These are phyloP conservation scores for Ryuthela nishihirai DNA, from an alignment of 2,888 invertebrate genomes.

Conservation along the genomic window DNA sequence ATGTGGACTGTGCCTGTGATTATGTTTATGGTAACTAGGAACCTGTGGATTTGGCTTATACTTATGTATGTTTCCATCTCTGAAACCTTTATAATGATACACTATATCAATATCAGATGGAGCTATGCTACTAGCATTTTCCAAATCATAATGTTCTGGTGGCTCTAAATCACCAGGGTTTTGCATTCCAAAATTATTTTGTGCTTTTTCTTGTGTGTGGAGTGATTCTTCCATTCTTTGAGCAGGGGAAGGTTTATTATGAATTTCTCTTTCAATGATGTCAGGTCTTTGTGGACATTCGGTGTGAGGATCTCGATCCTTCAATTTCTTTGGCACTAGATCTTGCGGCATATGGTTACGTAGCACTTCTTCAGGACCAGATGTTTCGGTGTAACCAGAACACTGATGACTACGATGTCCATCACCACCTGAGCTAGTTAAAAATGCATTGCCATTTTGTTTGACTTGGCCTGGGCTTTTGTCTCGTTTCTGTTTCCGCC, in stretches of 20 bases:
- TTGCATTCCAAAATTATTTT: conserved; percentile 49
- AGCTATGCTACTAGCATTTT: conserved; percentile 95
- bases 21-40: conserved; percentile 56
- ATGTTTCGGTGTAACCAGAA: conserved; percentile 36
- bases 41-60: conserved; percentile 73
- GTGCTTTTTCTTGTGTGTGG: conserved; percentile 12
- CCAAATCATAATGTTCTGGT: conserved; percentile 92
- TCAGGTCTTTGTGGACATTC: conserved; percentile 81
- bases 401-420: conserved; percentile 27
- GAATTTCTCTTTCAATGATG: conserved; percentile 85
- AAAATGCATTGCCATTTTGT: conserved; percentile 61
- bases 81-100: conserved; percentile 89
- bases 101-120: conserved; percentile 96
- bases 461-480: conserved; percentile 39
- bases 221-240: conserved; percentile 52
- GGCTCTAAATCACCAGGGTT: conserved; percentile 60
- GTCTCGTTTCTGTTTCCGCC: conserved; percentile 73
- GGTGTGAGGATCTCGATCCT: conserved; percentile 63
- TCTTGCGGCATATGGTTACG: conserved; percentile 77
- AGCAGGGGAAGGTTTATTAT: conserved; percentile 69
- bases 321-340: conserved; percentile 80
- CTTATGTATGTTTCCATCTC: conserved; percentile 76
- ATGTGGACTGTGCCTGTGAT: conserved; percentile 72
- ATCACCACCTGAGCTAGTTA: conserved; percentile 50
- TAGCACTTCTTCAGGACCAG: conserved; percentile 49